Base-by-base conservation (phyloP, 1,140 invertebrate species). In the Thalassaphorura encarpata region DNA sequence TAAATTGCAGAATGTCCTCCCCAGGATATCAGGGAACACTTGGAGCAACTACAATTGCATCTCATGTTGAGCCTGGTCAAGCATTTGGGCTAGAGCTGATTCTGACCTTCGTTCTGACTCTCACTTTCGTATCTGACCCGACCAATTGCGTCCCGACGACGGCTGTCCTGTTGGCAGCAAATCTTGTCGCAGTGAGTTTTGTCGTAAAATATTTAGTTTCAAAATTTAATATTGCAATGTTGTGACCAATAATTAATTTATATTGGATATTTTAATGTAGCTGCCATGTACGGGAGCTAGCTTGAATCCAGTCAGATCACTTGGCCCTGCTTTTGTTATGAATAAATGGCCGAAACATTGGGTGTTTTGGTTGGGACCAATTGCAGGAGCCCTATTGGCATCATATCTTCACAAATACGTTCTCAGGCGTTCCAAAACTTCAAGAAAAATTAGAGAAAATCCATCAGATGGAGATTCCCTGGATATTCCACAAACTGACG, bases 1-100 rank as follows among this genome's bases (percentile, higher is more conserved):
- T 53, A 61, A 18, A 45, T 68, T 67, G 0, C 45, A 70, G 69
- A 21, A 62, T 70, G 21, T 68, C 69, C 2, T 61, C 67, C 27
- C 60, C 67, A 45, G 69, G 68, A 1, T 66, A 66, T 52, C 67
- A 69, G 52, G 68, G 68, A 27, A 66, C 56, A 47, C 45, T 70
- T 18, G 70, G 68, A 18, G 62, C 67, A 11, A 67, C 64, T 1
- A 50, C 60, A n/a, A 63, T 67, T 11, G 66, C 68, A 33, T 52
- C 67, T 2, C 54, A 64, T 24, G 63, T 55, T 40, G 61, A 23
- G 19, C 63, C 45, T 4, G 61, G 66, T 47, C 75, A 77, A 63
- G 75, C 69, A 0, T 72, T 77, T 62, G 71, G 68, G 1, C 64
- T 77, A 18, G 76, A 78, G 64, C 60, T 76, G 19, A 66, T 77